phyloP scores from a whole-genome alignment of 2,797 vertebrate species.

The Dendrocincla tyrannina region DNA sequence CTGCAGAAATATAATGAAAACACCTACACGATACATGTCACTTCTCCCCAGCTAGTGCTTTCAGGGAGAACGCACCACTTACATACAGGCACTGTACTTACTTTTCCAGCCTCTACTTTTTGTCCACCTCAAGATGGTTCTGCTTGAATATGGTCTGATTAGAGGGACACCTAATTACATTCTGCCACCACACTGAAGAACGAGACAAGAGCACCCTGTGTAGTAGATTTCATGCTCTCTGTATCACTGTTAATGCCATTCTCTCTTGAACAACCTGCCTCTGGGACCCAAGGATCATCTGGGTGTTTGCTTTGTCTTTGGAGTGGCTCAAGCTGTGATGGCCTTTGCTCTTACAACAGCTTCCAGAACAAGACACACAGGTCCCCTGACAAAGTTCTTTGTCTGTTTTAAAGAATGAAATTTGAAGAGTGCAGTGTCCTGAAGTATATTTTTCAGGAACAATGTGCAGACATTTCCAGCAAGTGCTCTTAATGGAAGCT shows the following conservation, averaged over 20 bases:
- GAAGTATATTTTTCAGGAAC: slow-evolving; percentile 12
- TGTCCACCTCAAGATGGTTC: background rate
- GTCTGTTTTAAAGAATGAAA: background rate
- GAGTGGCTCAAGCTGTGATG: background rate
- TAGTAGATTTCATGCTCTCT: background rate
- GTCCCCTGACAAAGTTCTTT: background rate
- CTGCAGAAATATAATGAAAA: slow-evolving; percentile 20
- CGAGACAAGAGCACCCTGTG: background rate
- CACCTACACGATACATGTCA: background rate
- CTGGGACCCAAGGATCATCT: background rate
- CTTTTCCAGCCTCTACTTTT: background rate
- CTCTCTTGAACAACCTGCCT: background rate
- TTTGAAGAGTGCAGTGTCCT: background rate
- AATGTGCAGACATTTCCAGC: slow-evolving; percentile 17
- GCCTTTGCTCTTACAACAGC: background rate
- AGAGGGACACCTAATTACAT: background rate
- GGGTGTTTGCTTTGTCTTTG: background rate
- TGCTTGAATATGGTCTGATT: background rate
- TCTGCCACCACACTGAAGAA: background rate
- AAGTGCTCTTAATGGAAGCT: slow-evolving; percentile 41
- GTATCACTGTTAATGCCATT: background rate
- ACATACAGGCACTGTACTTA: background rate
- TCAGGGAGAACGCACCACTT: background rate
- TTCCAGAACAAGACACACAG: background rate
- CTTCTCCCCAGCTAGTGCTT: background rate